Conservation (phyloP, 2,113 vertebrate species). For the Acrocephalus arundinaceus region DNA sequence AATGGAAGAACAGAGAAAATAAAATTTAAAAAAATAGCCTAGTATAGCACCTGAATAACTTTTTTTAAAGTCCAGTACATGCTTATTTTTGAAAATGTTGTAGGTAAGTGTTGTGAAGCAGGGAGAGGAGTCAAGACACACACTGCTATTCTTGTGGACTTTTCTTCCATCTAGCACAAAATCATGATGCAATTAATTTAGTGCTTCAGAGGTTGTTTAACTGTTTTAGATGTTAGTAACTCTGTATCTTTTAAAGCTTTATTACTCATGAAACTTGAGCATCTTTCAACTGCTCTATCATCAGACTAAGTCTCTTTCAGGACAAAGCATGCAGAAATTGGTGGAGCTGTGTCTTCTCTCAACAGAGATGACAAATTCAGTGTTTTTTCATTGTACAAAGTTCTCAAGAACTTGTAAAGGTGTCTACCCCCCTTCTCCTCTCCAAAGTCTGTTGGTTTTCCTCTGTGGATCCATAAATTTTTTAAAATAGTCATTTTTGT, state of each 20-base stretch:
- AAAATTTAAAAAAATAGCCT: not conserved
- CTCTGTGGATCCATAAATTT: accelerated
- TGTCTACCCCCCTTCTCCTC: not conserved
- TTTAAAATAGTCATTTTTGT: not conserved
- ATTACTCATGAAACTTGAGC: not conserved
- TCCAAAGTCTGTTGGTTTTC: not conserved
- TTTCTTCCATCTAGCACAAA: not conserved
- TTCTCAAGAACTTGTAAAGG: not conserved
- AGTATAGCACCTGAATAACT: not conserved
- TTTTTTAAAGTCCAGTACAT: accelerated
- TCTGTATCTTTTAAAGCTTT: not conserved
- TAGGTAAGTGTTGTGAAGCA: not conserved
- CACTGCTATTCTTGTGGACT: not conserved
- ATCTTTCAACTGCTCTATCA: not conserved
- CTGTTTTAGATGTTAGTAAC: not conserved
- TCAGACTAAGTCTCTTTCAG: not conserved
- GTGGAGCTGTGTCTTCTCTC: not conserved
- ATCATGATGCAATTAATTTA: not conserved
- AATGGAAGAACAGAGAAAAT: not conserved
- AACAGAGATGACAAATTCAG: not conserved
- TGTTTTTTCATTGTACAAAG: not conserved
- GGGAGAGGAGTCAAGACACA: not conserved
- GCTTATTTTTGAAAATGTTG: not conserved
- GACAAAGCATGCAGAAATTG: not conserved
- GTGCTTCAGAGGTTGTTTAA: not conserved